These are phyloP conservation scores for Meghimatium bilineatum DNA, from an alignment of 2,888 invertebrate species.

Conservation along the genomic window DNA sequence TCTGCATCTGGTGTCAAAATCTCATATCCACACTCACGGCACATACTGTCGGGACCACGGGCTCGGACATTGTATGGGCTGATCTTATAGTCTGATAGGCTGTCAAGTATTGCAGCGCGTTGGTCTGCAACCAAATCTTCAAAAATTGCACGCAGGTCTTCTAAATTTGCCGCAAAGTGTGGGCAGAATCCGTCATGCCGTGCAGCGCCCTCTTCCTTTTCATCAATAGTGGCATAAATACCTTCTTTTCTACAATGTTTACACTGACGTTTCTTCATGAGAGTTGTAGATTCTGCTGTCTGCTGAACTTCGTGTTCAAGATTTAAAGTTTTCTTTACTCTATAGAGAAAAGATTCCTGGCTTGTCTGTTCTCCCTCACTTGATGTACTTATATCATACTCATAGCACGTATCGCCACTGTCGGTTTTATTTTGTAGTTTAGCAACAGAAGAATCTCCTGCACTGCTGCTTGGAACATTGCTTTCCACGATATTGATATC, in stretches of 20 bases:
- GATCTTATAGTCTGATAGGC: slow-evolving; percentile 26
- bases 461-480: background rate
- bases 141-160: slow-evolving; percentile 34
- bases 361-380: slow-evolving; percentile 54
- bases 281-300: slow-evolving; percentile 11
- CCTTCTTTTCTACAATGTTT: slow-evolving; percentile 30
- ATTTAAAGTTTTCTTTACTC: slow-evolving; percentile 51
- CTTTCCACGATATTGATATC: background rate
- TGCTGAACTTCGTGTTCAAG: slow-evolving; percentile 50
- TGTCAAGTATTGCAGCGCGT: slow-evolving; percentile 44
- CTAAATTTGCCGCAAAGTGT: slow-evolving; percentile 30
- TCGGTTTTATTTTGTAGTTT: slow-evolving; percentile 46
- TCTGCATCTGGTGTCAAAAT: slow-evolving; percentile 44
- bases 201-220: background rate
- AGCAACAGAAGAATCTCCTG: background rate
- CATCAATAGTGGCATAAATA: background rate
- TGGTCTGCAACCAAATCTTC: slow-evolving; percentile 45
- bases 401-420: slow-evolving; percentile 56
- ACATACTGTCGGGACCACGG: slow-evolving; percentile 3
- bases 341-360: slow-evolving; percentile 54
- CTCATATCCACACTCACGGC: slow-evolving; percentile 43
- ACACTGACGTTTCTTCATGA: slow-evolving; percentile 32
- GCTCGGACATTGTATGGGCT: slow-evolving; percentile 22
- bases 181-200: slow-evolving; percentile 13
- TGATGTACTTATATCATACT: slow-evolving; percentile 57